These are phyloP conservation scores for Notodonta dromedarius DNA, from an alignment of 2,888 invertebrate genomes.

Conservation along the genomic window DNA sequence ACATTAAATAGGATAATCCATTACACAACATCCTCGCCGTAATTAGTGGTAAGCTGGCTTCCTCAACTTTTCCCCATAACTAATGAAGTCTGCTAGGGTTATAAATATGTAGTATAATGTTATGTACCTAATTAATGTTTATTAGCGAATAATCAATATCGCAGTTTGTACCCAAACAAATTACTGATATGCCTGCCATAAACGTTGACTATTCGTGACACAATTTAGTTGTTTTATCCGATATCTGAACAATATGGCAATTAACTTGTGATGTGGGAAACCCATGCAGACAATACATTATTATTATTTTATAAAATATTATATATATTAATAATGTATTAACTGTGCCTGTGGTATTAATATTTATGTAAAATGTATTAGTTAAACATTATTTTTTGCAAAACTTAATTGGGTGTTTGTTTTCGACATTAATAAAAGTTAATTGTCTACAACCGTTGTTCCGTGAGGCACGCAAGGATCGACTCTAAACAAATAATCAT, in stretches of 20 bases:
- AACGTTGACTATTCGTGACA: not conserved
- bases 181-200: not conserved
- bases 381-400: not conserved
- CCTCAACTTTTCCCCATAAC: conserved; percentile 1
- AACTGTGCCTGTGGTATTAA: not conserved
- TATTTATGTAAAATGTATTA: not conserved
- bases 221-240: not conserved
- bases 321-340: too few species aligned
- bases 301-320: not conserved
- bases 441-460: not conserved
- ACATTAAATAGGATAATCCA: too few species aligned
- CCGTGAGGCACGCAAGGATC: not conserved
- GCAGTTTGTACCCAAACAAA: not conserved
- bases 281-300: not conserved
- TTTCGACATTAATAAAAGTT: too few species aligned
- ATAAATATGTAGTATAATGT: not conserved
- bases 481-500: conserved; percentile 1
- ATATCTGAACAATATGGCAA: not conserved
- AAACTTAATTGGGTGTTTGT: not conserved
- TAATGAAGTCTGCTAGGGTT: not conserved
- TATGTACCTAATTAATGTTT: not conserved
- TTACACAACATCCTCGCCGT: not conserved
- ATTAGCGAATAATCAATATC: conserved; percentile 1
- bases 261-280: not conserved
- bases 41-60: not conserved